These are phyloP conservation scores for Synanthedon tipuliformis DNA, from an alignment of 2,888 invertebrate genomes.

Conservation along the genomic window DNA sequence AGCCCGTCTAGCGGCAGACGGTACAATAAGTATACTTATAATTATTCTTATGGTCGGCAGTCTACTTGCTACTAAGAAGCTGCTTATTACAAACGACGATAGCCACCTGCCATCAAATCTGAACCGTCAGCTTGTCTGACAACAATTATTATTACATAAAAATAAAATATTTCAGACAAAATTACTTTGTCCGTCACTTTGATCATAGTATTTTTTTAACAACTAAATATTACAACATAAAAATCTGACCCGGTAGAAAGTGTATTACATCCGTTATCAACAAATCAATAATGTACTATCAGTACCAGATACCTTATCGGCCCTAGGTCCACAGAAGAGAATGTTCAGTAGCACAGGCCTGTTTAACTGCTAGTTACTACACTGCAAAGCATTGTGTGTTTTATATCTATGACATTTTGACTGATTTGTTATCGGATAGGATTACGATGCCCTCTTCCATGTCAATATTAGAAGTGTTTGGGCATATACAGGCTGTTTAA, in stretches of 20 bases:
- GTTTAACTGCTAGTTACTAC: neutral
- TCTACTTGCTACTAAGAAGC: too few relatives aligned
- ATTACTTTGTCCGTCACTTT: too few relatives aligned
- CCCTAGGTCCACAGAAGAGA: neutral
- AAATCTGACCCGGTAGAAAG: slow-evolving; percentile 51
- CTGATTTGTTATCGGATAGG: neutral
- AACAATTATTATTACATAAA: too few relatives aligned
- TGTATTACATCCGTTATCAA: slow-evolving; percentile 39
- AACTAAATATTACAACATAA: slow-evolving; percentile 19
- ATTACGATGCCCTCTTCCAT: neutral
- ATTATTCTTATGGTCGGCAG: too few relatives aligned
- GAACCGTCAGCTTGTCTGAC: too few relatives aligned
- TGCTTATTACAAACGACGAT: too few relatives aligned
- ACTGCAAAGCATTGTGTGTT: neutral
- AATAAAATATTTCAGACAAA: too few relatives aligned
- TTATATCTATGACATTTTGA: neutral
- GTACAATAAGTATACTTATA: too few relatives aligned
- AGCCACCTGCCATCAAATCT: too few relatives aligned
- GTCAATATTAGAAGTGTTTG: neutral
- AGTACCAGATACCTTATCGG: slow-evolving; percentile 30
- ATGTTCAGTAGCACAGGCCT: neutral
- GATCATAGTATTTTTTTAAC: too few relatives aligned
- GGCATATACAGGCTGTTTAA: too few relatives aligned
- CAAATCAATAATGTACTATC: slow-evolving; percentile 58
- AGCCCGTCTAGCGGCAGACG: too few relatives aligned